These are phyloP conservation scores for Margarornis squamiger DNA, from an alignment of 2,797 vertebrate species.

Conservation along the genomic window DNA sequence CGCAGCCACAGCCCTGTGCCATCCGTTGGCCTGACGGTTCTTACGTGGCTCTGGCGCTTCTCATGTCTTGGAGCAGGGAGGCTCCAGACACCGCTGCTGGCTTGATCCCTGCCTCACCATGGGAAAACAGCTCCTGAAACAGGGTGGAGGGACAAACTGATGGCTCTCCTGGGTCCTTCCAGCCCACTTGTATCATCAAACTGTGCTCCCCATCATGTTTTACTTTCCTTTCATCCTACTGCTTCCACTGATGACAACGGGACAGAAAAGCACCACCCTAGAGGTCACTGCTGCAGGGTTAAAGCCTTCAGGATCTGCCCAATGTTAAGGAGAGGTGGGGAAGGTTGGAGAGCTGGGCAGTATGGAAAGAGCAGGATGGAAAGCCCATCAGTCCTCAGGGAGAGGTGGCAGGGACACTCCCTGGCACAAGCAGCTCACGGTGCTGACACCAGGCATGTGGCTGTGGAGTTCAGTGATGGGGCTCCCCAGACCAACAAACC, in stretches of 20 bases:
- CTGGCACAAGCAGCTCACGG: not conserved
- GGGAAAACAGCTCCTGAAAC: not conserved
- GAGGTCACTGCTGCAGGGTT: not conserved
- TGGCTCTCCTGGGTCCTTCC: not conserved
- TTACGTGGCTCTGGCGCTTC: not conserved
- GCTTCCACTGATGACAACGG: not conserved
- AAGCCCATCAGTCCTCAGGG: fast-evolving
- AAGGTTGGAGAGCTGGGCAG: not conserved
- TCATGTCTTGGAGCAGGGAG: not conserved
- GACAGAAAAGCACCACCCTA: not conserved
- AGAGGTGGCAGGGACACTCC: not conserved
- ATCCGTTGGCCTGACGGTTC: fast-evolving
- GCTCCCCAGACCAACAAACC: not conserved
- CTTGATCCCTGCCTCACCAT: not conserved
- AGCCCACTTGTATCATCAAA: not conserved
- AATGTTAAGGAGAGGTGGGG: not conserved
- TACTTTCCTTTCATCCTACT: not conserved
- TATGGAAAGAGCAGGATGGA: not conserved
- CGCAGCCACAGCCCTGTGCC: not conserved
- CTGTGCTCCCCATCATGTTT: not conserved
- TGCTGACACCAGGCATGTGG: fast-evolving
- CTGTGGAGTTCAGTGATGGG: fast-evolving
- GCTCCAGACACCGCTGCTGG: not conserved
- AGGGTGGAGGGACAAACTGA: conserved; percentile 6
- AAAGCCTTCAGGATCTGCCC: not conserved